Base-by-base conservation (phyloP, 2,797 vertebrate species). In the Anableps anableps region DNA sequence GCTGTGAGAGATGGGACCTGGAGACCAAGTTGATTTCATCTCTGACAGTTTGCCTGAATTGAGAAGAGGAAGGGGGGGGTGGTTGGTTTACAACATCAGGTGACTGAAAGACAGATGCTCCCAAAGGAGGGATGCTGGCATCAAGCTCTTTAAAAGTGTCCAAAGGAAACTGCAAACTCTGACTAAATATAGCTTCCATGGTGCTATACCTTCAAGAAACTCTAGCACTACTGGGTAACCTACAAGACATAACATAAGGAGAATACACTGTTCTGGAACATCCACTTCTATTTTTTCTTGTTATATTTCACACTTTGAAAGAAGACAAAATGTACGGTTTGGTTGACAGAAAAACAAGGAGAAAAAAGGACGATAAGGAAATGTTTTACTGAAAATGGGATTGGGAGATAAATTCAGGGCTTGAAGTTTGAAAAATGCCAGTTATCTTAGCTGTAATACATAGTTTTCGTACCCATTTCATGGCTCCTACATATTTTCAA, bases 1-100 rank as follows among this genome's bases (percentile, higher is more conserved):
- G 23, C 96, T 96, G 96, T 99, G 98, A 89, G 98, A 96, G 91
- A 98, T 97, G 26, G 98, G 97, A 80, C 97, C 97, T 16, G 97
- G 96, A 80, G 98, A 98, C 98, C 98, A 99, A 5, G 97, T 97
- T 48, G 98, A 99, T 92, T 99, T 99, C 93, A 98, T 98, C 94
- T 99, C 98, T 53, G 98, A 97, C 88, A 99, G 93, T 96, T 99
- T 99, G 93, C 97, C 98, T 99, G 91, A 13, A 82, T 5, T 79
- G 51, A 83, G 80, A 51, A 78, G 77, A 84, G 83, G 68, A 82
- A 10, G 8, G 41, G 77, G 4, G 45, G 7, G 58, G 81, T 48
- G 5, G 64, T 86, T 72, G 34, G 34, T 26, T 55, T 80, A 26
- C 29, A 66, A 77, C 75, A 62, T 8, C 53, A 51, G 34, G 21